These are phyloP conservation scores for Baccha elongata DNA, from an alignment of 2,888 invertebrate genomes.

Conservation along the genomic window DNA sequence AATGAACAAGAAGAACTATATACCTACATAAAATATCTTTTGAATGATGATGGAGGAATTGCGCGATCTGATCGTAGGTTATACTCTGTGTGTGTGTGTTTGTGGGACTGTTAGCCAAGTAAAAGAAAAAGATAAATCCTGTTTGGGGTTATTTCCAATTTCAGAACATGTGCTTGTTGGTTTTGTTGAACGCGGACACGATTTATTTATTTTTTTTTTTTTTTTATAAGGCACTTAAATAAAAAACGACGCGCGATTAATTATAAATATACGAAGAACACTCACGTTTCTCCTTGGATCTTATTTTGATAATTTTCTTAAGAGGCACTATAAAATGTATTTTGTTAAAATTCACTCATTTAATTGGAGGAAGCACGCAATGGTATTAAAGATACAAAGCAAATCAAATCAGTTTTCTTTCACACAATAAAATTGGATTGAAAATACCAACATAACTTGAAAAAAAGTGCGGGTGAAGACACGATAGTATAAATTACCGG, in stretches of 20 bases:
- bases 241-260: constrained; percentile 32
- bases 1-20: constrained; percentile 25
- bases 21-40: no score
- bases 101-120: not conserved
- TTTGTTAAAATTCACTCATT: constrained; percentile 27
- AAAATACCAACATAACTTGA: constrained; percentile 6
- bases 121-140: constrained; percentile 54
- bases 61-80: constrained; percentile 32
- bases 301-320: constrained; percentile 40
- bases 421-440: constrained; percentile 23
- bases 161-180: constrained; percentile 69
- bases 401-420: constrained; percentile 32
- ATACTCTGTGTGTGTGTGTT: not conserved
- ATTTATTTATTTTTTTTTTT: constrained; percentile 18
- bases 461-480: constrained; percentile 55
- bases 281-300: constrained; percentile 34
- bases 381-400: constrained; percentile 28
- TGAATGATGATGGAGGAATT: constrained; percentile 45
- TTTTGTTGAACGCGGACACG: constrained; percentile 33
- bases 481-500: constrained; percentile 31
- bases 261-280: constrained; percentile 12
- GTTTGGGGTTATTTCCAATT: constrained; percentile 71
- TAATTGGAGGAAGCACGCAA: constrained; percentile 51
- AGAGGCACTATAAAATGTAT: constrained; percentile 24
- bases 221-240: constrained; percentile 7